Conservation (phyloP, 2,888 invertebrate genomes). For the Brenthis ino region DNA sequence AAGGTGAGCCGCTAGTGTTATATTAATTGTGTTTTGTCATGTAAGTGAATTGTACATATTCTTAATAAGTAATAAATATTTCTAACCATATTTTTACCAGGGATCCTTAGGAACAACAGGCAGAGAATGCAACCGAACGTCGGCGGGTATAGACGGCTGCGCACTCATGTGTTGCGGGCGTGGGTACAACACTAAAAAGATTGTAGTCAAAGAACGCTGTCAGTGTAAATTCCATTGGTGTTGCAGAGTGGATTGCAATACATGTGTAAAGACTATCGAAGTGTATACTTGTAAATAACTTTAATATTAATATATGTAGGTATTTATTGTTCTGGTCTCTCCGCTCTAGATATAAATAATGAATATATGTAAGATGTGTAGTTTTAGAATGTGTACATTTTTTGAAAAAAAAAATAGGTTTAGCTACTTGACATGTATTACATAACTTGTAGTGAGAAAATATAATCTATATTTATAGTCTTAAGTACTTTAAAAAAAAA, state of each 20-base stretch:
- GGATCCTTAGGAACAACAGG: conserved; percentile 85
- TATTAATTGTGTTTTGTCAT: too few species aligned
- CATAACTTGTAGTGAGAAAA: too few species aligned
- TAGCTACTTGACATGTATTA: background rate
- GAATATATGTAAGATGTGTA: background rate
- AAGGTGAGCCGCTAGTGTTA: too few species aligned
- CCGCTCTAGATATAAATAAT: background rate
- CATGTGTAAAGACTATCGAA: conserved; percentile 90
- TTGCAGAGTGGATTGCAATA: conserved; percentile 95
- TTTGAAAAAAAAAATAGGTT: background rate
- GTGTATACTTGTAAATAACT: conserved; percentile 92
- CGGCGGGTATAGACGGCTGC: conserved; percentile 92
- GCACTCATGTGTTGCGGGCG: conserved; percentile 95
- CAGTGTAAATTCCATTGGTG: conserved; percentile 99
- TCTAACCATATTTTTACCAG: conserved; percentile 44
- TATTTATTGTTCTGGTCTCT: conserved; percentile 15
- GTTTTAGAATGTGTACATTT: conserved; percentile 8
- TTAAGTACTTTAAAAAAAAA: too few species aligned
- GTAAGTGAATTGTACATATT: too few species aligned
- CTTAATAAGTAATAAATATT: too few species aligned
- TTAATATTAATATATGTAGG: background rate
- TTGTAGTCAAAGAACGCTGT: conserved; percentile 90
- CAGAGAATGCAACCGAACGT: conserved; percentile 87
- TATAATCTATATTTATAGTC: too few species aligned
- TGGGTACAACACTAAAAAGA: conserved; percentile 94